Conservation (phyloP, 1,140 invertebrate species). For the Venturia canescens region DNA sequence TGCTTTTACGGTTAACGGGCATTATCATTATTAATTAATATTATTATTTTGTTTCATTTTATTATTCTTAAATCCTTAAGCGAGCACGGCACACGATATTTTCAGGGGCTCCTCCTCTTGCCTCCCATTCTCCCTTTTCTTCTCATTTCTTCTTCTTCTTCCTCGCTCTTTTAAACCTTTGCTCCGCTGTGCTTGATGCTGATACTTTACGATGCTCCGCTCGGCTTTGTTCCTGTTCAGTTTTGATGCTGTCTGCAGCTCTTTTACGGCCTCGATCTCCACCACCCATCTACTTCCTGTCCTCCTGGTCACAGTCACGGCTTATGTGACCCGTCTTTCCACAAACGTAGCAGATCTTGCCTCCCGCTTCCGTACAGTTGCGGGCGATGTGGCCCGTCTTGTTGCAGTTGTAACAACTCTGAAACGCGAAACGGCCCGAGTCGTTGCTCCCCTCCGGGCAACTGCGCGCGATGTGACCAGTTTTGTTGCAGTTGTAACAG, state of each 20-base stretch:
- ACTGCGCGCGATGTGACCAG: conserved; percentile 91
- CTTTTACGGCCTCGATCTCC: not conserved
- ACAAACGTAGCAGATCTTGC: conserved; percentile 92
- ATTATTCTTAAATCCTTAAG: conserved; percentile 39
- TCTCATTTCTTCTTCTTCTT: conserved; percentile 72
- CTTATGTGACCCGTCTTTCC: conserved; percentile 93
- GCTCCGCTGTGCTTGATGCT: too few species aligned
- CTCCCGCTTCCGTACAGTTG: conserved; percentile 88
- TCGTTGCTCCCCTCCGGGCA: conserved; percentile 83
- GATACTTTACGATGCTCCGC: too few species aligned
- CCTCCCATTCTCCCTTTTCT: conserved; percentile 76
- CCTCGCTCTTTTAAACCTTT: too few species aligned
- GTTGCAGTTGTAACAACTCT: conserved; percentile 93
- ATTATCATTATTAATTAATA: conserved; percentile 12
- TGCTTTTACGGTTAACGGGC: conserved; percentile 22
- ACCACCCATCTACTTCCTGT: conserved; percentile 78
- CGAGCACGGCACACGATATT: conserved; percentile 40
- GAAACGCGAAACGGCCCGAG: conserved; percentile 70
- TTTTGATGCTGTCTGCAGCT: too few species aligned
- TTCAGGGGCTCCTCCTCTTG: conserved; percentile 66
- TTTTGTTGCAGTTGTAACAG: conserved; percentile 93
- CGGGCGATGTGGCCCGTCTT: conserved; percentile 92
- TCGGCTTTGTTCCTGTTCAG: too few species aligned
- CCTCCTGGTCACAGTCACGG: conserved; percentile 90
- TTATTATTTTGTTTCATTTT: conserved; percentile 14